Conservation (phyloP, 92 coral and sea anemone species). For the Meandrina meandrites region DNA sequence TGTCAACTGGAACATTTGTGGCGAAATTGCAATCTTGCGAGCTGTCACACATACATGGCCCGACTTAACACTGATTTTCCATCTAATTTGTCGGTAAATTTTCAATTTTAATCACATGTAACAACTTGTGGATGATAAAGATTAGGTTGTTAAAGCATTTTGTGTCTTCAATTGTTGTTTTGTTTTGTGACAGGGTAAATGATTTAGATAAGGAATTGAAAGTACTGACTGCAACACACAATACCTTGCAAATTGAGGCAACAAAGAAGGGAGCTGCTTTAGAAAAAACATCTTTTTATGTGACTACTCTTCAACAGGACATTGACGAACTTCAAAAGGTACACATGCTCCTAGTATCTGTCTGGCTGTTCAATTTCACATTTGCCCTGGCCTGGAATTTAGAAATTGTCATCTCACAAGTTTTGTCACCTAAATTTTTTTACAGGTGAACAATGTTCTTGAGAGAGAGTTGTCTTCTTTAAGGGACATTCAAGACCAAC, state of each 20-base stretch:
- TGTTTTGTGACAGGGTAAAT: constrained; percentile 51
- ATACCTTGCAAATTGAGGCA: constrained; percentile 58
- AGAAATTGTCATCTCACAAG: not conserved
- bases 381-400: too few species aligned
- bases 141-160: not conserved
- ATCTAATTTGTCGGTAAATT: too few species aligned
- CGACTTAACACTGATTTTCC: too few species aligned
- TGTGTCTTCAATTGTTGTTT: not conserved
- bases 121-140: not conserved
- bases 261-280: constrained; percentile 58
- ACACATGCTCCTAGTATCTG: not conserved
- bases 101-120: too few species aligned
- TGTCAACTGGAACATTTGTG: too few species aligned
- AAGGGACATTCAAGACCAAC: constrained; percentile 21
- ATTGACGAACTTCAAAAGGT: constrained; percentile 67
- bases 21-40: too few species aligned
- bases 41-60: too few species aligned
- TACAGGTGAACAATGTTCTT: constrained; percentile 33
- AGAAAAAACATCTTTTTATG: constrained; percentile 47
- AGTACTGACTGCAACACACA: constrained; percentile 57
- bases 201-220: constrained; percentile 67
- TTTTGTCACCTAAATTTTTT: not conserved
- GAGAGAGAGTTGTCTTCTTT: constrained; percentile 36
- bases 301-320: constrained; percentile 55
- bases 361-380: not conserved